These are phyloP conservation scores for Muntiacus muntjak DNA, from an alignment of 2,113 vertebrate species.

Conservation along the genomic window DNA sequence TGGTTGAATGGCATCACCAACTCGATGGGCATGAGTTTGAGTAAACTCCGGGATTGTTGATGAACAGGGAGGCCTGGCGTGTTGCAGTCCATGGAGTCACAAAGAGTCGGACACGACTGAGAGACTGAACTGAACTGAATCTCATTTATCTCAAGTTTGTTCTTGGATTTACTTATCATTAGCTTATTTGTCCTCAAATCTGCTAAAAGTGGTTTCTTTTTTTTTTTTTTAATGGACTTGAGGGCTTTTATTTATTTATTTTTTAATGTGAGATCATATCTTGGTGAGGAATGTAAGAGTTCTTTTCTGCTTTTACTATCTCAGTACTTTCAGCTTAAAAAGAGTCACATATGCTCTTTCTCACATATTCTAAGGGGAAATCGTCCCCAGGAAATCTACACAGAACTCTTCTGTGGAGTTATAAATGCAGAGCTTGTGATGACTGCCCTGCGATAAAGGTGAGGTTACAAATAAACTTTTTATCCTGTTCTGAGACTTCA, in stretches of 20 bases:
- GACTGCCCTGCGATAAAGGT: neutral
- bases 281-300: neutral
- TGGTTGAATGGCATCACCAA: neutral
- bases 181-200: neutral
- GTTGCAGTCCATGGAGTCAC: neutral
- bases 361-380: neutral
- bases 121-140: neutral
- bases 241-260: neutral
- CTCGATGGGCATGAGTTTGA: fast-evolving
- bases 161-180: neutral
- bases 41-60: neutral
- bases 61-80: neutral
- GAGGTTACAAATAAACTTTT: neutral
- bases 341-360: neutral
- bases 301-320: neutral
- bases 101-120: neutral
- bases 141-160: neutral
- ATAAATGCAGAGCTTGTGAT: neutral
- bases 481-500: neutral
- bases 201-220: neutral
- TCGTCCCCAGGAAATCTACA: neutral
- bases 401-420: neutral
- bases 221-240: neutral
- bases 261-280: neutral
- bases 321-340: neutral